Conservation (phyloP, 2,888 invertebrate species). For the Mamestra brassicae region DNA sequence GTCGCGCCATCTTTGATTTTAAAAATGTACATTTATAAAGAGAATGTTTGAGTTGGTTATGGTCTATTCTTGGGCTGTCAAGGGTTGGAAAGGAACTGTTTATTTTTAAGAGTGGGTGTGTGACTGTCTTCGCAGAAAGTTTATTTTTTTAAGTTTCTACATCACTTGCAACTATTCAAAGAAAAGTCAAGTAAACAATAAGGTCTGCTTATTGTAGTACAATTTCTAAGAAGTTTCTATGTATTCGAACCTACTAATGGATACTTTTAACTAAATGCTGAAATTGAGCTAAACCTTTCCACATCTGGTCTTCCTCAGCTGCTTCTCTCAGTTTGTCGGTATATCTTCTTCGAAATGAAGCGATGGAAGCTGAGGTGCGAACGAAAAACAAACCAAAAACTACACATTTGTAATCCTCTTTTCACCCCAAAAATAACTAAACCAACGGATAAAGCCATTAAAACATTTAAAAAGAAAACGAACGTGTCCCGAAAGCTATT, state of each 20-base stretch:
- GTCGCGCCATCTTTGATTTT: slow-evolving; percentile 63
- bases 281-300: not conserved
- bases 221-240: no score
- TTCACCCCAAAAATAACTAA: slow-evolving; percentile 32
- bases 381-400: slow-evolving; percentile 30
- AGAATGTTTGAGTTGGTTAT: slow-evolving; percentile 22
- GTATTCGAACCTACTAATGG: no score
- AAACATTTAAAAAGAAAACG: slow-evolving; percentile 39
- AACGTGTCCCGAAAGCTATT: slow-evolving; percentile 52
- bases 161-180: no score
- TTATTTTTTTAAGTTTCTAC: no score
- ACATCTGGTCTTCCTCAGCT: slow-evolving; percentile 2
- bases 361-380: slow-evolving; percentile 15
- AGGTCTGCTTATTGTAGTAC: no score
- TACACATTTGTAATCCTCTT: slow-evolving; percentile 12
- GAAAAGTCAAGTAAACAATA: no score
- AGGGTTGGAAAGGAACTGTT: slow-evolving; percentile 6
- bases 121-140: no score
- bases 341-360: not conserved
- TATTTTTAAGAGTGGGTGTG: not conserved
- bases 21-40: slow-evolving; percentile 43
- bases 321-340: not conserved
- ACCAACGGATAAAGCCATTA: slow-evolving; percentile 37
- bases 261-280: no score
- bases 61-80: slow-evolving; percentile 37